Conservation (phyloP, 2,113 vertebrate genomes). For the Notiomystis cincta region DNA sequence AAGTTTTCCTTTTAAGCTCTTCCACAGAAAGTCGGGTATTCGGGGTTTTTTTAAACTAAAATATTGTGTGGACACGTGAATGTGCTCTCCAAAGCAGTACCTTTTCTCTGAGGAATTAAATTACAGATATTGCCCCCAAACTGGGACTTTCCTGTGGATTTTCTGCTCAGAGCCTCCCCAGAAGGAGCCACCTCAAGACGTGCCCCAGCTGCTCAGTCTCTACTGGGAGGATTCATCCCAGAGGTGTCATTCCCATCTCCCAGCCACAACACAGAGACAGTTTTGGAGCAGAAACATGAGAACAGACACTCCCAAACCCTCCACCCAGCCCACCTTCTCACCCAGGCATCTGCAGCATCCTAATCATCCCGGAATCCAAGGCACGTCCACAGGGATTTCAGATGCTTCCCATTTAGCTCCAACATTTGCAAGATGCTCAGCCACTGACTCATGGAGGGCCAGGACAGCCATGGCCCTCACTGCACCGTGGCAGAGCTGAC, state of each 20-base stretch:
- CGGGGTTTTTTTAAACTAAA: neutral
- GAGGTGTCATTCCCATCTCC: neutral
- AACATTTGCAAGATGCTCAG: slow-evolving; percentile 11
- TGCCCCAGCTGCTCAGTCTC: neutral
- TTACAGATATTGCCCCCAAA: neutral
- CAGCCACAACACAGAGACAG: neutral
- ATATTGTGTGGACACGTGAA: fast-evolving
- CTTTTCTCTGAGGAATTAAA: neutral
- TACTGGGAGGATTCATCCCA: neutral
- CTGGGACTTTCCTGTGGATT: neutral
- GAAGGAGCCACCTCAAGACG: neutral
- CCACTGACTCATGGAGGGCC: slow-evolving; percentile 2
- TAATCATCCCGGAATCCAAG: slow-evolving; percentile 33
- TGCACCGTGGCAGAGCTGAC: fast-evolving
- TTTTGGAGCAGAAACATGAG: neutral
- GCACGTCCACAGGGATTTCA: neutral
- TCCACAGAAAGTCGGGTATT: neutral
- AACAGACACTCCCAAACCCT: neutral
- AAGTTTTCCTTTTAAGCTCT: neutral
- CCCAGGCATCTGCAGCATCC: slow-evolving; percentile 20
- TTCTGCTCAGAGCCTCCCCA: neutral
- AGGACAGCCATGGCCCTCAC: neutral
- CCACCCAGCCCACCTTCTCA: neutral
- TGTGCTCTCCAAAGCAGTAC: fast-evolving
- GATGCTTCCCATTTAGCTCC: slow-evolving; percentile 34